These are phyloP conservation scores for Pao palembangensis DNA, from an alignment of 2,113 vertebrate genomes.

Conservation along the genomic window DNA sequence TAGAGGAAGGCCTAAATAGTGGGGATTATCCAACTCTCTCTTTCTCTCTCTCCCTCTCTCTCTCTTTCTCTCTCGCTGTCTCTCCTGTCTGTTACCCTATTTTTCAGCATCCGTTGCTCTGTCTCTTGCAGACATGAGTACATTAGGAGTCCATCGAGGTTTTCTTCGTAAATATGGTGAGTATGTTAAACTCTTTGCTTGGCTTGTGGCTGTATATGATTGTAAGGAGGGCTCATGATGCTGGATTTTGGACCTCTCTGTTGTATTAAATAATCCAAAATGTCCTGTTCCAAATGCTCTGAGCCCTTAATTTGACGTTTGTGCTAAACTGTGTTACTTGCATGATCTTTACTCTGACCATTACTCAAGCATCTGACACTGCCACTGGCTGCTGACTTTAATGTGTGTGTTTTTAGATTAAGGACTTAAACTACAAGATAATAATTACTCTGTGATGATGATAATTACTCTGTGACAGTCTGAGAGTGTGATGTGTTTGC, in stretches of 20 bases:
- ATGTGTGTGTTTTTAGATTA: too few relatives aligned
- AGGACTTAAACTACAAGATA: neutral
- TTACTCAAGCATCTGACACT: too few relatives aligned
- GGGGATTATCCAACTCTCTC: conserved; percentile 55
- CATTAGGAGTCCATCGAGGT: conserved; percentile 71
- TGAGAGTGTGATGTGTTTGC: conserved; percentile 1
- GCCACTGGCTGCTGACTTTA: neutral
- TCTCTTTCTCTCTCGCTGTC: conserved; percentile 45
- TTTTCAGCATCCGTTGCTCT: conserved; percentile 37
- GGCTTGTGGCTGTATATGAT: too few relatives aligned
- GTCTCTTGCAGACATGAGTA: conserved; percentile 66
- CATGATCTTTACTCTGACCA: too few relatives aligned
- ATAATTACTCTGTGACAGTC: neutral
- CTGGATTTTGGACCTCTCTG: too few relatives aligned
- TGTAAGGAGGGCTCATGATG: too few relatives aligned
- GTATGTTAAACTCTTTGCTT: conserved; percentile 11
- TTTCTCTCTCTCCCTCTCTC: conserved; percentile 34
- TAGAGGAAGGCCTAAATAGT: conserved; percentile 55
- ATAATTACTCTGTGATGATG: conserved; percentile 6
- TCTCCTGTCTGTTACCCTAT: conserved; percentile 37
- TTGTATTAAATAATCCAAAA: too few relatives aligned
- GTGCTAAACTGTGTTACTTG: too few relatives aligned
- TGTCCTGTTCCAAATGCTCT: too few relatives aligned
- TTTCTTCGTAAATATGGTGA: conserved; percentile 82
- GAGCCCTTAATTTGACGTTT: too few relatives aligned